Percentiles rank a stretch among this genome's conserved stretches.
phyloP scores from a whole-genome alignment of 2,113 vertebrate genomes.

The Tiliqua scincoides region DNA sequence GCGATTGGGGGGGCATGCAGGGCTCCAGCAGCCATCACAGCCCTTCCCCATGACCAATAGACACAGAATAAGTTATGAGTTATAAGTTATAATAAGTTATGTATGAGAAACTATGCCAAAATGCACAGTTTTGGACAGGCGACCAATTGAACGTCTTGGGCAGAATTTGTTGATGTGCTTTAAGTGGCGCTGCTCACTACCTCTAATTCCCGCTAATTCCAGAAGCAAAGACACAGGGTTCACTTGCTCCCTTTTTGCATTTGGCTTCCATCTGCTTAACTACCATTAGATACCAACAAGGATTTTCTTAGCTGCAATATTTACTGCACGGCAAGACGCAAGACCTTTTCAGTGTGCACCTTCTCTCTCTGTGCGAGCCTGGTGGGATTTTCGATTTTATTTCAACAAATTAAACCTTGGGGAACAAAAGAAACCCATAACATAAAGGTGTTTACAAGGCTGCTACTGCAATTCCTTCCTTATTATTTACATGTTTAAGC shows the following conservation, averaged over 20 bases:
- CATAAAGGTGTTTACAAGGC: conserved; percentile 40
- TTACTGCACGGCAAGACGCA: neutral
- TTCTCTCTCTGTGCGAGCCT: conserved; percentile 1
- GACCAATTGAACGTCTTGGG: neutral
- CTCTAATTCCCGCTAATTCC: neutral
- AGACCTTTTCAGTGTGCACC: neutral
- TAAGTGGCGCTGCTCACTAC: no score
- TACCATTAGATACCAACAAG: no score
- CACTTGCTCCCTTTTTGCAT: neutral
- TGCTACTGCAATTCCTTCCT: conserved; percentile 34
- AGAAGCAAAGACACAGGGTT: neutral
- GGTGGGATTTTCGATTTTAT: conserved; percentile 48
- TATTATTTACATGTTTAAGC: conserved; percentile 1
- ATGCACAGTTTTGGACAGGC: neutral
- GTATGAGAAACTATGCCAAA: neutral
- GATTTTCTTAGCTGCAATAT: neutral
- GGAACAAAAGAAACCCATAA: conserved; percentile 3
- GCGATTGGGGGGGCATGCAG: neutral
- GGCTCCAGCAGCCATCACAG: neutral
- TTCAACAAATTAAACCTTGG: conserved; percentile 61
- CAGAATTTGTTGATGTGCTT: neutral
- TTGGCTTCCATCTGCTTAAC: neutral
- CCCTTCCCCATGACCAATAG: neutral
- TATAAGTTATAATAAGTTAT: neutral
- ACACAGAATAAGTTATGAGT: neutral